Evolutionary conservation across 2,113 vertebrate species (phyloP).

Genomic region (Atrichornis clamosus): DNA sequence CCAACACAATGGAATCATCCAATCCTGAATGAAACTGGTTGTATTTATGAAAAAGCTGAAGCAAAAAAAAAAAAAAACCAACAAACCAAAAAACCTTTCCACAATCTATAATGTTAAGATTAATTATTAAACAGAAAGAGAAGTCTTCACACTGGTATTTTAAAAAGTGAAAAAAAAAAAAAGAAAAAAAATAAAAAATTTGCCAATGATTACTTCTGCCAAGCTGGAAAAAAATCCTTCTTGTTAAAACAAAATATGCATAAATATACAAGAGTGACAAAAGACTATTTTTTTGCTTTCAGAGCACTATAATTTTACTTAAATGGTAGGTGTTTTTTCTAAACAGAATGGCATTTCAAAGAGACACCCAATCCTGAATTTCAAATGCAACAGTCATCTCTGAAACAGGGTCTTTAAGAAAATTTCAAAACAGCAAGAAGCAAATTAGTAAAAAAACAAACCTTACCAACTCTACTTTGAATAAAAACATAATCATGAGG

Average conservation of each 20-base stretch:
- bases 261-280: constrained; percentile 70
- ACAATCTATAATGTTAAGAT: background rate
- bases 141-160: constrained; percentile 25
- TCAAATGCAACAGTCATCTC: constrained; percentile 58
- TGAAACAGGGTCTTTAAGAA: constrained; percentile 43
- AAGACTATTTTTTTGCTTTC: constrained; percentile 65
- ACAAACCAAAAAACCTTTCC: background rate
- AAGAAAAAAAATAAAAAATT: background rate
- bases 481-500: constrained; percentile 36
- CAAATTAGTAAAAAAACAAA: constrained; percentile 32
- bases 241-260: constrained; percentile 70
- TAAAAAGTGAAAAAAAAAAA: background rate
- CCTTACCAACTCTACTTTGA: background rate
- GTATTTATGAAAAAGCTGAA: background rate
- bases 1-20: constrained; percentile 21
- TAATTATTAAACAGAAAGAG: constrained; percentile 16
- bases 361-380: constrained; percentile 50
- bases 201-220: constrained; percentile 49
- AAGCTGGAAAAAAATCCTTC: constrained; percentile 41
- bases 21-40: constrained; percentile 2
- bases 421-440: constrained; percentile 35
- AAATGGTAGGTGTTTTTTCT: constrained; percentile 73
- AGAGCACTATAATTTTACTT: constrained; percentile 74
- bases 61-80: background rate
- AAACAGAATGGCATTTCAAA: constrained; percentile 64